Conservation (phyloP, 2,888 invertebrate species). For the Andrena dorsata region DNA sequence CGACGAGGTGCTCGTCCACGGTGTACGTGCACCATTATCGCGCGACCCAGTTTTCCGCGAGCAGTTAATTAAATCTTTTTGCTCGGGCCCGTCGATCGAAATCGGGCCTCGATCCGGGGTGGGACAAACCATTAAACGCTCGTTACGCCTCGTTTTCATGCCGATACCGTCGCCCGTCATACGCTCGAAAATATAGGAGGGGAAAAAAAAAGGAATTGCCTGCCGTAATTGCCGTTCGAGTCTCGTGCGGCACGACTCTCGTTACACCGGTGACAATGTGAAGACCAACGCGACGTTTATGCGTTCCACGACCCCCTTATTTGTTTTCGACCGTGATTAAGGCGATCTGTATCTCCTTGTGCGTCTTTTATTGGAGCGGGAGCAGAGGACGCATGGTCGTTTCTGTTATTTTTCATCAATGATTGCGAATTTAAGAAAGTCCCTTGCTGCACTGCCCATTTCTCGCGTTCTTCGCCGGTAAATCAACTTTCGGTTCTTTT, state of each 20-base stretch:
- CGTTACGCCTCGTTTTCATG: conserved; percentile 56
- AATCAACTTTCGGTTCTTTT: neutral
- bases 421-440: neutral
- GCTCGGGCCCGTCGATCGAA: conserved; percentile 26
- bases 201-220: conserved; percentile 9
- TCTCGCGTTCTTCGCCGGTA: neutral
- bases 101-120: conserved; percentile 35
- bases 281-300: neutral
- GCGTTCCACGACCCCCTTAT: neutral
- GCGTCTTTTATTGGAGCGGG: neutral
- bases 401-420: neutral
- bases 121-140: conserved; percentile 58
- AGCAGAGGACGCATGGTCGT: neutral
- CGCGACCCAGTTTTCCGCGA: conserved; percentile 64
- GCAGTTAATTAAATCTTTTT: conserved; percentile 68
- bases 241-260: neutral
- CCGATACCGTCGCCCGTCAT: conserved; percentile 41
- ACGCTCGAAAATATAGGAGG: conserved; percentile 21
- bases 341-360: neutral
- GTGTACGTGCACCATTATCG: conserved; percentile 58
- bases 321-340: conserved; percentile 29
- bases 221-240: conserved; percentile 36
- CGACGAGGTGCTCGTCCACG: conserved; percentile 14
- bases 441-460: neutral
- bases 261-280: conserved; percentile 39